Base-by-base conservation (phyloP, 1,140 invertebrate species). In the Ylistrum balloti region DNA sequence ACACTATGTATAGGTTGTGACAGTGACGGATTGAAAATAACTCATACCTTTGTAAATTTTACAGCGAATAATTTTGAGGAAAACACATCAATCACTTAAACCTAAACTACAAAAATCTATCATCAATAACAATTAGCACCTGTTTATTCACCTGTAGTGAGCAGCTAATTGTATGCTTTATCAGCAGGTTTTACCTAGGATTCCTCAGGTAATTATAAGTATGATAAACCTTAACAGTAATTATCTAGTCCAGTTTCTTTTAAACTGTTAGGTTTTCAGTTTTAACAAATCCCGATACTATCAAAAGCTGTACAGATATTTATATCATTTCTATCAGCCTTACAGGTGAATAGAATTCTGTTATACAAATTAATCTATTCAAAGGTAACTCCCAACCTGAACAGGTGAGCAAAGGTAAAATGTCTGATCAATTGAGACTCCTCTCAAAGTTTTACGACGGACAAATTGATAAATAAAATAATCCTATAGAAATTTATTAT, bases 381-480 rank as follows among this genome's bases (percentile, higher is more conserved):
- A 74, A 7, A 3, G n/a, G n/a, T 11, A 74, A 9, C 56, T 74
- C n/a, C 56, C 56, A 1, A 28, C 22, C 56, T 5, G 56, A 74
- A 74, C 56, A 74, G 56, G 56, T 74, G 56, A 74, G 56, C 56
- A 74, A 28, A 74, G 9, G 22, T 45, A 45, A 45, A 38, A 45
- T 17, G 10, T 45, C 20, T 45, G 41, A 28, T 74, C 56, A 28
- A 74, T 74, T 9, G 56, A 28, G 17, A 74, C 0, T 74, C 22
- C 2, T 28, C 5, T 74, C n/a, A 74, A 74, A 74, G 56, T 28
- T 74, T 74, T 74, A 74, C n/a, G 56, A 74, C 56, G 56, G 56
- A 74, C 56, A 74, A 74, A 74, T 74, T 74, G 56, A 74, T 74
- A 74, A 74, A 74, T 74, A 74, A 74, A 74, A 74, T 74, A 74